These are phyloP conservation scores for Drosophila lowei DNA, from an alignment of 1,140 invertebrate species.

Conservation along the genomic window DNA sequence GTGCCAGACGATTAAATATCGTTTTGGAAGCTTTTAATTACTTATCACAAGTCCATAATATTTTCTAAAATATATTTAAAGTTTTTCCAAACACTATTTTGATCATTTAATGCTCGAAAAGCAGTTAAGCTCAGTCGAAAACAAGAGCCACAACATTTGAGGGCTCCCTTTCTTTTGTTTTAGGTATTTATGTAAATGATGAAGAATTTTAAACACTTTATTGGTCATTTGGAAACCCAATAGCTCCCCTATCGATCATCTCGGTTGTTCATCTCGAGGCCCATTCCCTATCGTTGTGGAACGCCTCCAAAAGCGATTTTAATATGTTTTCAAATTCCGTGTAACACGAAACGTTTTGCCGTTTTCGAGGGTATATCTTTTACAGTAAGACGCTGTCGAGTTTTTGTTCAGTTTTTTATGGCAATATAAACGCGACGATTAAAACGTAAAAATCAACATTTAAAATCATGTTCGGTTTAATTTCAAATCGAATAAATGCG, in stretches of 20 bases:
- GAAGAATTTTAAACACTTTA: conserved; percentile 50
- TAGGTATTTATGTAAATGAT: conserved; percentile 42
- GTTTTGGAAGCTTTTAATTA: not conserved
- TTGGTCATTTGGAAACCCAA: conserved; percentile 34
- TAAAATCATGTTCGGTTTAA: conserved; percentile 80
- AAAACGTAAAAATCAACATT: conserved; percentile 81
- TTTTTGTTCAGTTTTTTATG: conserved; percentile 71
- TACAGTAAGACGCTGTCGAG: conserved; percentile 47
- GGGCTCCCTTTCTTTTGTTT: conserved; percentile 27
- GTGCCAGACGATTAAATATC: no score
- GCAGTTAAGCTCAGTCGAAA: conserved; percentile 7
- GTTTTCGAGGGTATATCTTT: conserved; percentile 30
- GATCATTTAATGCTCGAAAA: conserved; percentile 21
- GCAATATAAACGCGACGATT: conserved; percentile 80
- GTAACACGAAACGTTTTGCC: conserved; percentile 69
- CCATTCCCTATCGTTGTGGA: conserved; percentile 18
- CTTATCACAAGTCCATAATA: no score
- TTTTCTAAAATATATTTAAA: not conserved
- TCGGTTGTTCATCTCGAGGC: conserved; percentile 26
- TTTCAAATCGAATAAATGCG: conserved; percentile 72
- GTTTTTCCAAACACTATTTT: not conserved
- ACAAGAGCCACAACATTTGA: conserved; percentile 1
- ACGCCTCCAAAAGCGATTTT: conserved; percentile 38
- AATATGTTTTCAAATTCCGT: conserved; percentile 53
- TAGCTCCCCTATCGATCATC: conserved; percentile 57